These are phyloP conservation scores for Urocitellus parryii DNA, from an alignment of 2,113 vertebrate species.

Conservation along the genomic window DNA sequence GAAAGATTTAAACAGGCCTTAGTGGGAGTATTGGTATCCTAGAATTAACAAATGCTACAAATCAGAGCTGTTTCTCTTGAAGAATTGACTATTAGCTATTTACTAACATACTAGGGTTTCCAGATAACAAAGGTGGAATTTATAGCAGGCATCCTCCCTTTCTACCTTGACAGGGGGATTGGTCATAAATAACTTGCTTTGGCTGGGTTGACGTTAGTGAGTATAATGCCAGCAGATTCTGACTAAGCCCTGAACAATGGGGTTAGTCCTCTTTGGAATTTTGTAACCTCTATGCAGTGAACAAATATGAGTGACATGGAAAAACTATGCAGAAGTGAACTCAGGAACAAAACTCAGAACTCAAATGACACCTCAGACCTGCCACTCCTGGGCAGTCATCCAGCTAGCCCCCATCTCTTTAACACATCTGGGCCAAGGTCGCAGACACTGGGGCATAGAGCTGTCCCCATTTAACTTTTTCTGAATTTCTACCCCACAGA, in stretches of 20 bases:
- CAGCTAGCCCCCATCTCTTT: background rate
- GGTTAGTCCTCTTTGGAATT: background rate
- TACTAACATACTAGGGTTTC: background rate
- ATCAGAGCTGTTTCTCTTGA: background rate
- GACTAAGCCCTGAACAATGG: background rate
- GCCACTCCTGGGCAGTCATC: background rate
- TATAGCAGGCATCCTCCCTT: background rate
- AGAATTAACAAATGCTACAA: background rate
- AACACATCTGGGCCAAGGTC: background rate
- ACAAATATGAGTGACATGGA: background rate
- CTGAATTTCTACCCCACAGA: background rate
- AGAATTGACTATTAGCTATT: background rate
- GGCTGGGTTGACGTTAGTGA: background rate
- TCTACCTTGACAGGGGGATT: background rate
- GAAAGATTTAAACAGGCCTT: background rate
- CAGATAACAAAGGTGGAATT: background rate
- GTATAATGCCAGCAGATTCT: background rate
- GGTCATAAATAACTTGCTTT: background rate
- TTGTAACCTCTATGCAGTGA: background rate
- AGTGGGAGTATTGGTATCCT: background rate
- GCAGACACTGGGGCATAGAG: background rate
- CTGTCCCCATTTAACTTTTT: background rate
- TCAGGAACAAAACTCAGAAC: background rate
- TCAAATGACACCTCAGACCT: background rate
- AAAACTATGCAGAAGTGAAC: background rate